Evolutionary conservation across 2,797 vertebrate genomes (phyloP).

Genomic region (Chlorospingus flavigularis): DNA sequence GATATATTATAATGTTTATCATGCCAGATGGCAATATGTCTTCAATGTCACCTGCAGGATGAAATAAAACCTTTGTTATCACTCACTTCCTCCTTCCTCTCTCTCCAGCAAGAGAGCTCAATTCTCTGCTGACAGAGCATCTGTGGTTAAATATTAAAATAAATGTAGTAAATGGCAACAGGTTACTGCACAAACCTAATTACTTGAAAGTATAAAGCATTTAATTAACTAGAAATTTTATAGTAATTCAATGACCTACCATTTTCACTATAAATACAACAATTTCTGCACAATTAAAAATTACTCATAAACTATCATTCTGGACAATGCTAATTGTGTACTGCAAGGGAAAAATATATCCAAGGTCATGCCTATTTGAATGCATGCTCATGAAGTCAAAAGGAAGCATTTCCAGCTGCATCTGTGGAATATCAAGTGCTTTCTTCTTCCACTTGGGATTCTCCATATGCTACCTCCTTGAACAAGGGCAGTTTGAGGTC

Average conservation of each 20-base stretch:
- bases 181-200: neutral
- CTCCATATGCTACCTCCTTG: constrained; percentile 50
- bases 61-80: constrained; percentile 52
- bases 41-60: constrained; percentile 76
- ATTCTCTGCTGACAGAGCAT: neutral
- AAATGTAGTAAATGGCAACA: constrained; percentile 37
- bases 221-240: constrained; percentile 30
- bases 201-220: constrained; percentile 7
- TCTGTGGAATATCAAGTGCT: constrained; percentile 54
- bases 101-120: neutral
- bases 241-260: neutral
- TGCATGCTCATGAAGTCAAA: constrained; percentile 14
- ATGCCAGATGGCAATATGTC: constrained; percentile 75
- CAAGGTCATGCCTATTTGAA: constrained; percentile 36
- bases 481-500: constrained; percentile 66
- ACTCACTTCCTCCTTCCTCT: neutral
- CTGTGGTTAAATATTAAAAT: constrained; percentile 32
- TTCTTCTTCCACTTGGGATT: constrained; percentile 65
- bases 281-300: constrained; percentile 28
- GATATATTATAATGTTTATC: constrained; percentile 75
- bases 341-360: constrained; percentile 8
- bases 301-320: neutral
- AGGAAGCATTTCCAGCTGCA: constrained; percentile 28
- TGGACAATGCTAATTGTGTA: constrained; percentile 16
- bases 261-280: neutral